Evolutionary conservation across 1,140 invertebrate genomes (phyloP), one percentile per base, ranked within the genome.

Genomic region (Capitella teleta): DNA sequence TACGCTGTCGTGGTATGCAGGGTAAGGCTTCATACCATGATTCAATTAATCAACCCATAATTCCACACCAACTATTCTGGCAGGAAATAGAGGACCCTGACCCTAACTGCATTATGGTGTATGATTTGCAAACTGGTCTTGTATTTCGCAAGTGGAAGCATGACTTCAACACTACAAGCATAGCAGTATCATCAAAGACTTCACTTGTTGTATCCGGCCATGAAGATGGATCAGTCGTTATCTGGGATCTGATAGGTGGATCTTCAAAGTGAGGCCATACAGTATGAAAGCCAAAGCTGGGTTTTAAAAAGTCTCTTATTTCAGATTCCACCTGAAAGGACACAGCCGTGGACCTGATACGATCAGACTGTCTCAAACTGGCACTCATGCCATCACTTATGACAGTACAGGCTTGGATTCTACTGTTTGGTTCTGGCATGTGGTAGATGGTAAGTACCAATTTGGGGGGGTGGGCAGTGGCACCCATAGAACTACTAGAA

Each of bases 121-220:
- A 89, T 67, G 87, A 91, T 72, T 75, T 91, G n/a, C 83, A 86
- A 73, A 88, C 84, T 57, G 87, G 87, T n/a, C 89, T 86, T 1
- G 65, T 89, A 54, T 89, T 89, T 72, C 88, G 88, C 70, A 87
- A 87, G 72, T 87, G 86, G 84, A 89, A 89, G 68, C 84, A 85
- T 1, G 80, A 79, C 36, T 80, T 80, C 51, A 83, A 84, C 66
- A 86, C 83, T 5, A 83, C 84, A 1, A 79, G 83, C 10, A 73
- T 89, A 52, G 83, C 84, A 53, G 87, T 89, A 63, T 86, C 85
- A 53, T 85, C 85, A 18, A 75, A 78, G 47, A 81, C 83, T 57
- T 79, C 81, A 49, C 85, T 84, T 65, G 85, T 89, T n/a, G 80
- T 90, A 25, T 85, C 83, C 50, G 84, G 83, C 1, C 70, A 87